Evolutionary conservation across 2,797 vertebrate genomes (phyloP).

Genomic region (Coranthus polyacanthus): DNA sequence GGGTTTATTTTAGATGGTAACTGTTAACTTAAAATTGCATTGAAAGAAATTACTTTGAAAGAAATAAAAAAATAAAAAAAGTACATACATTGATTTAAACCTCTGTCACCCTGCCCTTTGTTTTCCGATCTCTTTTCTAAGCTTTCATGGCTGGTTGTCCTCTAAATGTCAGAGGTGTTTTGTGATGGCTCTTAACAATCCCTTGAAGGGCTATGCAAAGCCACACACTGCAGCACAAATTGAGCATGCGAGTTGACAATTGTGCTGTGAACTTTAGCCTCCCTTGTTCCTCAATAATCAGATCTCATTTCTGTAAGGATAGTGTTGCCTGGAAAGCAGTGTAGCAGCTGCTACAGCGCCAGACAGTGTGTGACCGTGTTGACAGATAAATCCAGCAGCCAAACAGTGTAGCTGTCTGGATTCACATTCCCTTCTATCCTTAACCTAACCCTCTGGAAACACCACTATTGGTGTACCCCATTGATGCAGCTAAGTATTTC

Average conservation of each 20-base stretch:
- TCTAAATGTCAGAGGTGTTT: constrained; percentile 77
- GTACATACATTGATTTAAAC: constrained; percentile 51
- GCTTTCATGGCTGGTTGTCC: constrained; percentile 65
- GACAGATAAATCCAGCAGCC: constrained; percentile 74
- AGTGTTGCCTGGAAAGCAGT: constrained; percentile 54
- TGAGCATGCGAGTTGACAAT: constrained; percentile 65
- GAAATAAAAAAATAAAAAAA: constrained; percentile 8
- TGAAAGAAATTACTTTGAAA: constrained; percentile 35
- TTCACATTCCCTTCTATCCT: constrained; percentile 54
- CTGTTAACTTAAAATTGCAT: constrained; percentile 15
- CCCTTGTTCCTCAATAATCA: constrained; percentile 65
- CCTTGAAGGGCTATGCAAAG: constrained; percentile 55
- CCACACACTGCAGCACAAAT: constrained; percentile 50
- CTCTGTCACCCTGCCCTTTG: constrained; percentile 45
- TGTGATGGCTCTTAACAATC: constrained; percentile 66
- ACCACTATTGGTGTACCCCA: constrained; percentile 22
- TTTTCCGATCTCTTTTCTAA: constrained; percentile 49
- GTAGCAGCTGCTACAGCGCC: constrained; percentile 58
- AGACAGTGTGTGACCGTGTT: constrained; percentile 53
- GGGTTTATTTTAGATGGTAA: constrained; percentile 38
- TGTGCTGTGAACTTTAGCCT: constrained; percentile 67
- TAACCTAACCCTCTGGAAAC: constrained; percentile 59
- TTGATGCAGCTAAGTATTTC: constrained; percentile 43
- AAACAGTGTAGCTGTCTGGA: constrained; percentile 57
- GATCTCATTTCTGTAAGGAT: constrained; percentile 62